Conservation (phyloP, 2,888 invertebrate genomes). For the Amphipoea oculea region DNA sequence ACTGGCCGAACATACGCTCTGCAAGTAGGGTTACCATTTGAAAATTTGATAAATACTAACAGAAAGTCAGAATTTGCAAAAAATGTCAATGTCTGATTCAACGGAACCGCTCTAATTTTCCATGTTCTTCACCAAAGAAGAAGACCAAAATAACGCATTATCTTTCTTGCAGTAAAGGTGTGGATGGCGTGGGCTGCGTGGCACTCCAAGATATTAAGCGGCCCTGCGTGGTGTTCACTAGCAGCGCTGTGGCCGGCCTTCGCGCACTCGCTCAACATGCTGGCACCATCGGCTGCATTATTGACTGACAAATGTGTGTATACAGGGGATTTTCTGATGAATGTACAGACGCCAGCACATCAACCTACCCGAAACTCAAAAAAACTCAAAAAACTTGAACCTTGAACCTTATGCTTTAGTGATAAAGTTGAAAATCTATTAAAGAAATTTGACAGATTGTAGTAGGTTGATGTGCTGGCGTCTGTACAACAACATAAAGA, state of each 20-base stretch:
- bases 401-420: too few relatives aligned
- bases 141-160: neutral
- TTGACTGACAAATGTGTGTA: conserved; percentile 83
- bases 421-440: too few relatives aligned
- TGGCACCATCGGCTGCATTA: conserved; percentile 88
- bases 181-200: conserved; percentile 93
- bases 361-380: too few relatives aligned
- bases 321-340: neutral
- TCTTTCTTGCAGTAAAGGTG: conserved; percentile 92
- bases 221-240: conserved; percentile 90
- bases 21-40: neutral
- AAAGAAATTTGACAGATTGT: too few relatives aligned
- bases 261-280: conserved; percentile 93
- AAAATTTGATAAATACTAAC: neutral
- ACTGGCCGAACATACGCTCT: neutral
- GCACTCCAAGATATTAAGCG: conserved; percentile 90
- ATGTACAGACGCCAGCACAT: too few relatives aligned
- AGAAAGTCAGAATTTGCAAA: neutral
- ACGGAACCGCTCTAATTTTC: neutral
- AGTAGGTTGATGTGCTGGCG: too few relatives aligned
- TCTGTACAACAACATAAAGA: neutral
- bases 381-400: too few relatives aligned
- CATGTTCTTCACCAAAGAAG: neutral
- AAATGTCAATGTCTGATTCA: neutral
- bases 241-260: conserved; percentile 95